A percentile compares a stretch with the other conserved stretches of the same genome.
Conservation (phyloP, 2,888 invertebrate species). For the Tubulanus polymorphus region DNA sequence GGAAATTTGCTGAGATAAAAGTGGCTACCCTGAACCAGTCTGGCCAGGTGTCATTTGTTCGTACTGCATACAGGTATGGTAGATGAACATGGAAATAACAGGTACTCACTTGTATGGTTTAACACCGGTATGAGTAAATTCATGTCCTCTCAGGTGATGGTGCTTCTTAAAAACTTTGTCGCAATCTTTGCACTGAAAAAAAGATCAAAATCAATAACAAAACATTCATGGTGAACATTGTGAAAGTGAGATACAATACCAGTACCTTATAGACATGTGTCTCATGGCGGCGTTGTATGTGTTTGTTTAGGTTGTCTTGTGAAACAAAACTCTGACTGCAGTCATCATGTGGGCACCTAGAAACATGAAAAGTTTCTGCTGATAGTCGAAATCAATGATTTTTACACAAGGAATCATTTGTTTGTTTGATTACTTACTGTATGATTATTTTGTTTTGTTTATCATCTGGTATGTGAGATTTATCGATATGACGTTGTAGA, state of each 20-base stretch:
- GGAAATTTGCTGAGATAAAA: too few species aligned
- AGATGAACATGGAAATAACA: too few species aligned
- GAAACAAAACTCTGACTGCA: constrained; percentile 23
- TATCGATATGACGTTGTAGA: constrained; percentile 27
- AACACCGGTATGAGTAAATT: constrained; percentile 18
- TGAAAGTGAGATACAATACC: not conserved
- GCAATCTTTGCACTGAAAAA: constrained; percentile 33
- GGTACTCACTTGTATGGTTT: not conserved
- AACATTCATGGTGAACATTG: not conserved
- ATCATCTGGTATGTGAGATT: constrained; percentile 11
- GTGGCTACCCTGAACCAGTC: too few species aligned
- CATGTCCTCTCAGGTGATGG: constrained; percentile 32
- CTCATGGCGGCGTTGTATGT: constrained; percentile 22
- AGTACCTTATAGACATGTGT: constrained; percentile 22
- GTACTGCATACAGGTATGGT: too few species aligned
- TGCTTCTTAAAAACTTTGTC: constrained; percentile 33
- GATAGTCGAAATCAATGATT: too few species aligned
- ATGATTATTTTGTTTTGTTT: not conserved
- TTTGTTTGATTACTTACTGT: too few species aligned
- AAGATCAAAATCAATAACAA: not conserved
- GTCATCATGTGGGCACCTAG: constrained; percentile 27
- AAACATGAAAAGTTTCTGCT: constrained; percentile 3
- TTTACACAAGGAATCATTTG: not conserved
- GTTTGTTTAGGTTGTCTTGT: constrained; percentile 23
- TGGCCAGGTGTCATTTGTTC: too few species aligned